Conservation (phyloP, 2,113 vertebrate genomes). For the Phrynocephalus versicolor region DNA sequence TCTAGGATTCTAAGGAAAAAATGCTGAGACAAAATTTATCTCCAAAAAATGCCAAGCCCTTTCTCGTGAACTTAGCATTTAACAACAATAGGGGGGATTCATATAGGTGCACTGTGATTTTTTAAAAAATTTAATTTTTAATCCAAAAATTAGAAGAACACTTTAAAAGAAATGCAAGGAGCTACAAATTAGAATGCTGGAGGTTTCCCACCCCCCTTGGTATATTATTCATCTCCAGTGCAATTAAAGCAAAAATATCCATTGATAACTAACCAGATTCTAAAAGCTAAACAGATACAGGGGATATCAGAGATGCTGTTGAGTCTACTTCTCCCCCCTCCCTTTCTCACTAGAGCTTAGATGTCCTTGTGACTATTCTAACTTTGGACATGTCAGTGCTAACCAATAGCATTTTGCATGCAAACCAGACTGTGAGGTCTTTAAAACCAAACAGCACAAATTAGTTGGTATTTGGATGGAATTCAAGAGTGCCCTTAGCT, state of each 20-base stretch:
- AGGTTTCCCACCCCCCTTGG: not conserved
- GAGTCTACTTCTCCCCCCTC: too few relatives aligned
- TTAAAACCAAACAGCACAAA: not conserved
- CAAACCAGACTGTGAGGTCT: too few relatives aligned
- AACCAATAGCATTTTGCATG: too few relatives aligned
- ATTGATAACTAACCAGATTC: not conserved
- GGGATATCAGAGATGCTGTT: not conserved
- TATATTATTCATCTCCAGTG: not conserved
- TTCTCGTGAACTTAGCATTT: not conserved
- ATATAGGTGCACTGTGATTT: not conserved
- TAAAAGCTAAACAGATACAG: not conserved
- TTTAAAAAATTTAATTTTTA: not conserved
- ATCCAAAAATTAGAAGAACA: not conserved
- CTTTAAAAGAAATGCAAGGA: not conserved
- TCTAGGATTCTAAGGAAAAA: too few relatives aligned
- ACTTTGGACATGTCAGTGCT: too few relatives aligned
- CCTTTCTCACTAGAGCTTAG: too few relatives aligned
- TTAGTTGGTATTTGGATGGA: not conserved
- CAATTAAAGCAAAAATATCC: not conserved
- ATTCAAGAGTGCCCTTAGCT: not conserved
- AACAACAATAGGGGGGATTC: not conserved
- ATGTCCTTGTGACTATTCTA: too few relatives aligned
- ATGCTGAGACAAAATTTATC: not conserved
- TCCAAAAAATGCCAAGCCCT: not conserved
- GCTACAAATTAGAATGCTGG: not conserved